Base-by-base conservation (phyloP, 2,888 invertebrate genomes). In the Aphodius sticticus region DNA sequence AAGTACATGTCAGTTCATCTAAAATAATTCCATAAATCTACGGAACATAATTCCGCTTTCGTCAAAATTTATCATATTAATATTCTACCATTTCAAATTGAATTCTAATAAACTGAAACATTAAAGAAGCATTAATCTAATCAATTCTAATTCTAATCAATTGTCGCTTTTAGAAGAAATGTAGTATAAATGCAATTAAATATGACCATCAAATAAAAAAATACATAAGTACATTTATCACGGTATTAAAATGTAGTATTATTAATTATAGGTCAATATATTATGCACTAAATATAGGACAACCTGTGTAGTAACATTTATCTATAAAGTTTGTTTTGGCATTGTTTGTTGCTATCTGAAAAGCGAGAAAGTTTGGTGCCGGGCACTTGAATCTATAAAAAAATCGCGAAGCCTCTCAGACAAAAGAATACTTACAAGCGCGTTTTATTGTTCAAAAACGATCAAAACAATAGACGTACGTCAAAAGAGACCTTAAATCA, bases 371-470 rank as follows among this genome's bases (percentile, higher is more conserved):
- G 53, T 53, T 53, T 53, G 53, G 53, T 53, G 53, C 53, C 53
- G 53, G 53, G 53, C 12, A 53, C 53, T 53, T 53, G 53, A 12
- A 7, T 53, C 9, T 53, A 53, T 53, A 53, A 53, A 53, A 53
- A 53, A 53, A 9, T 53, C 53, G 12, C 53, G 53, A 53, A 53
- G 53, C 53, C 53, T 12, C 9, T 53, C 53, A 53, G 53, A 53
- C 12, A 53, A 53, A 53, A 12, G 53, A 53, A 53, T 53, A 53
- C 14, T 15, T 71, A 71, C 35, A 71, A n/a, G 16, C 26, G 16
- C 14, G 1, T n/a, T 71, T 71, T 71, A 71, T 4, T 72, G 72
- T n/a, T 16, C 16, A 72, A 72, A 72, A 72, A 72, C 26, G 15
- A 12, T 35, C 15, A 72, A 72, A 16, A 72, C 14, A 26, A 74